Conservation (phyloP, 2,113 vertebrate genomes). For the Sitta europaea region DNA sequence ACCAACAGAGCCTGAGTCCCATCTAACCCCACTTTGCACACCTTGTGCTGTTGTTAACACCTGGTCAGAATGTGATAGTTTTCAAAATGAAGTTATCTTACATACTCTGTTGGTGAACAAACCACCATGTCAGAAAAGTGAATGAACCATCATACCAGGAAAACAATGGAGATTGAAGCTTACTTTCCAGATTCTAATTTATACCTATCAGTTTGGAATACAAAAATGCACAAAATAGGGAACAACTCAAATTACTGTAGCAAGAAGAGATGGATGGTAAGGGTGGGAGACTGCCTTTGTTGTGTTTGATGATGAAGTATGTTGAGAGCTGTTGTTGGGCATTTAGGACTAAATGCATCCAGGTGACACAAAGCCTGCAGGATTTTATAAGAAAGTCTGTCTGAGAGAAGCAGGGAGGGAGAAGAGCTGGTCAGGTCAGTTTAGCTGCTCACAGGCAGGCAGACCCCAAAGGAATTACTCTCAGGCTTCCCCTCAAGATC, state of each 20-base stretch:
- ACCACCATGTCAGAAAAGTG: not conserved
- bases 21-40: not conserved
- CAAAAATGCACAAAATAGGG: not conserved
- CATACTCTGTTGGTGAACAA: not conserved
- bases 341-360: not conserved
- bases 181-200: not conserved
- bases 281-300: not conserved
- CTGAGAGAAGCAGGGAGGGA: not conserved
- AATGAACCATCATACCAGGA: not conserved
- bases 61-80: not conserved
- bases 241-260: not conserved
- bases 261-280: not conserved
- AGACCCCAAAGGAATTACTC: not conserved
- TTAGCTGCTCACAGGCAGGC: not conserved
- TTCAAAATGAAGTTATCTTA: not conserved
- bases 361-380: not conserved
- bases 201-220: not conserved
- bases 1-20: not conserved
- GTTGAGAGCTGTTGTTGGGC: not conserved
- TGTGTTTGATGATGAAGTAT: not conserved
- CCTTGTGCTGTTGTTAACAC: not conserved
- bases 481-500: not conserved
- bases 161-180: not conserved
- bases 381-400: not conserved
- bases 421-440: not conserved